Evolutionary conservation across 2,888 invertebrate species (phyloP).

Genomic region (Micoletzkya japonica): DNA sequence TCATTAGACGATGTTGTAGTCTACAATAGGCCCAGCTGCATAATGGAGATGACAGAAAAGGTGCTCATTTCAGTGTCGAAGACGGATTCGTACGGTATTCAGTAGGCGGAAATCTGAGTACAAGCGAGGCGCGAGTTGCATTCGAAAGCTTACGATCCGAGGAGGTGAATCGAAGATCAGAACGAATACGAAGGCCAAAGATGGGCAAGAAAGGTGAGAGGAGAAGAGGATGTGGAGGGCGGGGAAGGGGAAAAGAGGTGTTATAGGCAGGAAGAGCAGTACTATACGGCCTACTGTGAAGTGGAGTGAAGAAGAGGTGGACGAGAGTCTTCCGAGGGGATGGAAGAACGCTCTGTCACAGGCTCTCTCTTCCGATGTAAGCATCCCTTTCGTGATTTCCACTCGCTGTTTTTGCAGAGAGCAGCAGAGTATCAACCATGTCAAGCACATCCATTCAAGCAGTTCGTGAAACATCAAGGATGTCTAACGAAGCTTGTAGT

Average conservation of each 20-base stretch:
- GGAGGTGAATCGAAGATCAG: not conserved
- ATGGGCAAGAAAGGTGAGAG: not conserved
- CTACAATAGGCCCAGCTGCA: no score
- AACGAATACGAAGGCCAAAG: not conserved
- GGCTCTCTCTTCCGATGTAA: no score
- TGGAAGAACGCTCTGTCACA: not conserved
- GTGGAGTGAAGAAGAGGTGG: not conserved
- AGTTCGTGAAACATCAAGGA: conserved; percentile 12
- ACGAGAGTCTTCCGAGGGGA: not conserved
- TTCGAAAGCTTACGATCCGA: not conserved
- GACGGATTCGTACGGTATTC: not conserved
- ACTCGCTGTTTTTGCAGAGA: no score
- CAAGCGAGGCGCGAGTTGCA: not conserved
- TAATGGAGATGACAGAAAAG: no score
- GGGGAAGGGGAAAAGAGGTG: not conserved
- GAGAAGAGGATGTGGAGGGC: not conserved
- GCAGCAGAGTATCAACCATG: no score
- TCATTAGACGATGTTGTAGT: no score
- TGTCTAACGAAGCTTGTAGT: conserved; percentile 13
- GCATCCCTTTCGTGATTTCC: no score
- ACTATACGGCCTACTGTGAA: not conserved
- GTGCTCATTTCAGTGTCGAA: not conserved
- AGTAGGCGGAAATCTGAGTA: not conserved
- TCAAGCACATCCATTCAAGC: conserved; percentile 24
- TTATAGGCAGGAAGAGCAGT: not conserved